Evolutionary conservation across 1,140 invertebrate genomes (phyloP).

Genomic region (Ylistrum balloti): DNA sequence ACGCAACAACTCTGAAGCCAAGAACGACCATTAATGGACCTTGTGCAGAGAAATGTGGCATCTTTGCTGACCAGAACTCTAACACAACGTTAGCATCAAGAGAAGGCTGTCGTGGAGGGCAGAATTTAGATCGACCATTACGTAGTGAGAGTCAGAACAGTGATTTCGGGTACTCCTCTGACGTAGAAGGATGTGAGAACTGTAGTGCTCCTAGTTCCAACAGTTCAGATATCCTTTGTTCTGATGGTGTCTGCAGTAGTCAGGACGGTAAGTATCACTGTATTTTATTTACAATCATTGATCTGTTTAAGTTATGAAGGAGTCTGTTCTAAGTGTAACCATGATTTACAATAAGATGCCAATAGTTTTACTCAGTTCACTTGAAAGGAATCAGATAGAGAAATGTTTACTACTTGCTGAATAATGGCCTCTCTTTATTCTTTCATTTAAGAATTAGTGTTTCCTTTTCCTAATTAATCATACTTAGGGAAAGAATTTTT

Average conservation of each 20-base stretch:
- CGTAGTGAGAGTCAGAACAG: constrained; percentile 66
- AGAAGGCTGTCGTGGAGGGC: constrained; percentile 67
- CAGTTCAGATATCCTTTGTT: constrained; percentile 77
- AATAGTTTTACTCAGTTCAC: too few species aligned
- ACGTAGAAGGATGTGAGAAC: constrained; percentile 78
- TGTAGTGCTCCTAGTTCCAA: constrained; percentile 80
- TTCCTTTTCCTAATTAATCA: too few species aligned
- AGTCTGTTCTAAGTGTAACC: too few species aligned
- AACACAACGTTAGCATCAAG: constrained; percentile 68
- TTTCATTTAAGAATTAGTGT: too few species aligned
- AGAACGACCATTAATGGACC: constrained; percentile 50
- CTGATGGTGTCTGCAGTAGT: constrained; percentile 72
- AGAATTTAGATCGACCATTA: constrained; percentile 46
- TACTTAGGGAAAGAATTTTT: too few species aligned
- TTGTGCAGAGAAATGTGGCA: constrained; percentile 56
- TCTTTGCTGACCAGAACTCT: constrained; percentile 70
- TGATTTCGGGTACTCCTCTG: constrained; percentile 79
- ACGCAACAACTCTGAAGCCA: constrained; percentile 33
- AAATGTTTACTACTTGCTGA: too few species aligned
- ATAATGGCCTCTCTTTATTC: too few species aligned
- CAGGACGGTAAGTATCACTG: constrained; percentile 67
- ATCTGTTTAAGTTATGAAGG: too few species aligned
- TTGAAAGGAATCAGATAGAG: too few species aligned
- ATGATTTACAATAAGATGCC: too few species aligned
- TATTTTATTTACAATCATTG: too few species aligned